A percentile compares a stretch with the other conserved stretches of the same genome.
Evolutionary conservation across 2,888 invertebrate species (phyloP).

Genomic region (Cheilosia vernalis): DNA sequence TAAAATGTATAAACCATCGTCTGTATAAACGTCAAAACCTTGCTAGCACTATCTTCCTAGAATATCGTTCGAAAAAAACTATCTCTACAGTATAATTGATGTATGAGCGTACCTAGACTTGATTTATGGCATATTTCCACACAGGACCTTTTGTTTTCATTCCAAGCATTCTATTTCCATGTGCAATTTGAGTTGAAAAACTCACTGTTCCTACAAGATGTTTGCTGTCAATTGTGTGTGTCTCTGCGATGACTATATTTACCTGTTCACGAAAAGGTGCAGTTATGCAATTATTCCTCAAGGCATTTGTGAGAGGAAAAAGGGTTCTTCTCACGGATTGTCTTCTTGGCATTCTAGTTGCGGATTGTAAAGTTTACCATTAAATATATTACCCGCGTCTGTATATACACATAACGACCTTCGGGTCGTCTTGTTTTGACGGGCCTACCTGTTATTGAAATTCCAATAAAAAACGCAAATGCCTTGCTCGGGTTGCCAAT

Average conservation of each 20-base stretch:
- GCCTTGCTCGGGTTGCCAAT: no score
- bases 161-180: neutral
- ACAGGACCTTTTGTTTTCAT: neutral
- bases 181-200: slow-evolving; percentile 5
- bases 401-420: neutral
- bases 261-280: slow-evolving; percentile 39
- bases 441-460: neutral
- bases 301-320: slow-evolving; percentile 7
- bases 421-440: neutral
- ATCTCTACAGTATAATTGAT: neutral
- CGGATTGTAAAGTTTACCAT: slow-evolving; percentile 15
- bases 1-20: no score
- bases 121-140: slow-evolving; percentile 9
- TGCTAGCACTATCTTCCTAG: neutral
- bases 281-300: slow-evolving; percentile 42
- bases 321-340: slow-evolving; percentile 28
- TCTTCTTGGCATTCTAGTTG: slow-evolving; percentile 3
- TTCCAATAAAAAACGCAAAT: no score
- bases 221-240: slow-evolving; percentile 45
- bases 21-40: no score
- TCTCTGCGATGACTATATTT: neutral
- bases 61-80: neutral
- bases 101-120: neutral
- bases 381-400: neutral
- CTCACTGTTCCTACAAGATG: slow-evolving; percentile 17